Evolutionary conservation across 35 echinoderm and acorn worm genomes (phyloP), one percentile per base, ranked within the genome.

Genomic region (Stichopus chloronotus): DNA sequence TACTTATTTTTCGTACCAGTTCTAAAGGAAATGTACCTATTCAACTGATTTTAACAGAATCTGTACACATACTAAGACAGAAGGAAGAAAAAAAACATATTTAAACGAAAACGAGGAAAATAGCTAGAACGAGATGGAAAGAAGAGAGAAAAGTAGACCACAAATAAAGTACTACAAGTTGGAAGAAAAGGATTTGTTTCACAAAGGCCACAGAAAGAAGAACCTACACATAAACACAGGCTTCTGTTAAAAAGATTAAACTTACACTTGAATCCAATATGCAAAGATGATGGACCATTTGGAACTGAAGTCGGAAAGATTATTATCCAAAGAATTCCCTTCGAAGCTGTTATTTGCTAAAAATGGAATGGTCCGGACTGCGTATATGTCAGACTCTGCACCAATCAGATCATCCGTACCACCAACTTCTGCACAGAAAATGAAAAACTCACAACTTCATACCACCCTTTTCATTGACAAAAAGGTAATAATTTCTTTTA

Each of bases 381-480:
- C 79, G 57, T 56, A 14, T 20, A 85, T n/a, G 58, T n/a, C 16
- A 56, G 55, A n/a, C 82, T 85, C 82, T 85, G 17, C 82, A 58
- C 82, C 82, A 85, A 85, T 85, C 55, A 85, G 82, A 85, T 58
- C 55, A 22, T n/a, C 55, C 82, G 82, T 85, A 85, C 24, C 82
- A 85, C 82, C 82, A 85, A 85, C 82, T 85, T 85, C 82, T 85
- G 82, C 82, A 85, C 82, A 85, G 81, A 85, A 85, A 85, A 85
- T 85, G 82, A 85, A 85, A 85, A 85, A 85, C 82, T 85, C 82
- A 55, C 16, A 1, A 55, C 82, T 85, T 85, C 55, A 85, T 59
- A 58, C 82, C 56, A 4, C 55, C 9, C 79, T 55, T 61, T 82
- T 82, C 79, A 82, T 82, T 54, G 53, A 53, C 79, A 82, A 43